Percentiles rank a stretch among this genome's conserved stretches.
Conservation (phyloP, 2,888 invertebrate genomes). For the Chloromyia formosa region DNA sequence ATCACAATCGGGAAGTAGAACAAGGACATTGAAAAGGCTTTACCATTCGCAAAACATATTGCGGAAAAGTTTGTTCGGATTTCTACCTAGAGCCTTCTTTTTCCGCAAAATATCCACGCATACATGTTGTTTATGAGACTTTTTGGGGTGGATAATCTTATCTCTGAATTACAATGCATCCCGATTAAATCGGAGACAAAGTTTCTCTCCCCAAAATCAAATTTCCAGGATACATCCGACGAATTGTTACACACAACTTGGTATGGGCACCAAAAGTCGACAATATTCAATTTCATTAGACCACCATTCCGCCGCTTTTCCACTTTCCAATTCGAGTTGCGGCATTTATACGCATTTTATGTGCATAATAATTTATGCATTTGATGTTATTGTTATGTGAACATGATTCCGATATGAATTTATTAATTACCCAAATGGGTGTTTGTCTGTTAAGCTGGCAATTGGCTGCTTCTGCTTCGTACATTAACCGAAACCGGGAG, state of each 20-base stretch:
- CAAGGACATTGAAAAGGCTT: conserved; percentile 35
- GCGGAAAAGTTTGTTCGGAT: too few species aligned
- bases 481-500: conserved; percentile 6
- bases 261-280: not conserved
- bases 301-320: not conserved
- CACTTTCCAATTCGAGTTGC: not conserved
- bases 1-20: conserved; percentile 39
- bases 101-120: not conserved
- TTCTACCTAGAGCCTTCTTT: not conserved
- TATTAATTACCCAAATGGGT: conserved; percentile 43
- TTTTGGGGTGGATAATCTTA: conserved; percentile 17
- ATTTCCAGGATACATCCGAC: not conserved
- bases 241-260: not conserved
- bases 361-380: conserved; percentile 43
- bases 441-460: conserved; percentile 25
- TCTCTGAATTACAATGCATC: not conserved
- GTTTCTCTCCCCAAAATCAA: not conserved
- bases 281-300: conserved; percentile 25
- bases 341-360: conserved; percentile 25
- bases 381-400: conserved; percentile 44
- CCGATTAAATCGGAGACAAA: conserved; percentile 4
- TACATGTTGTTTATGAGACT: not conserved
- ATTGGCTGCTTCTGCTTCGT: conserved; percentile 3
- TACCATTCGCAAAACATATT: conserved; percentile 16
- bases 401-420: conserved; percentile 43